Evolutionary conservation across 2,797 vertebrate species (phyloP), one percentile per base, ranked within the genome.

Genomic region (Glyptemys insculpta): DNA sequence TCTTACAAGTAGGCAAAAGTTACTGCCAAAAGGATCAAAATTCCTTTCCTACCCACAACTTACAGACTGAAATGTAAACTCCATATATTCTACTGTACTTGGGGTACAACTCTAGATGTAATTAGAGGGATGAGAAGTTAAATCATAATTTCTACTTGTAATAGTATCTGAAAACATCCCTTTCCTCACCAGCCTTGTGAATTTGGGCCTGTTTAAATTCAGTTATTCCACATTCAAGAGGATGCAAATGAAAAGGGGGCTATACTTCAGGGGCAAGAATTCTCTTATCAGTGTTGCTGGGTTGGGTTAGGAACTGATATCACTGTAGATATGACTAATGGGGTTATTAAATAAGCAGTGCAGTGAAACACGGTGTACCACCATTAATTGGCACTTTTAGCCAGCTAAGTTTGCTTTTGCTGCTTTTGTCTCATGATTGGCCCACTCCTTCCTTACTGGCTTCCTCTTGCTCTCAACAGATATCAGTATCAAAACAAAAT

Each of bases 261-360:
- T 81, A 81, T 14, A 16, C 50, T 2, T 6, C 37, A 65, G 2
- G 18, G 81, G 76, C 1, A 1, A 4, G 8, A 31, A 21, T 72
- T 90, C n/a, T 81, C 62, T 37, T 44, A 23, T 7, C 8, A 52
- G 15, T 2, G 15, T 76, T 27, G 8, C 4, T 90, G 53, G 21
- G 27, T 54, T 59, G 41, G 19, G 29, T 59, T 59, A 1, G 0
- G 23, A 49, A 23, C 78, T 52, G 25, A 44, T 27, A 81, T 4
- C 8, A 57, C 62, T 6, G 9, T 0, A 85, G 41, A 11, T 27
- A 50, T 31, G 74, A 2, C 10, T 79, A 27, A 25, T 37, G 80
- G n/a, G 15, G 18, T 3, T 57, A 23, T 31, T 65, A 54, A 34
- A 85, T 10, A 80, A 82, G 86, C 19, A 84, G 11, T 5, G 34